Evolutionary conservation across 2,113 vertebrate species (phyloP).

Genomic region (Erpornis zantholeuca): DNA sequence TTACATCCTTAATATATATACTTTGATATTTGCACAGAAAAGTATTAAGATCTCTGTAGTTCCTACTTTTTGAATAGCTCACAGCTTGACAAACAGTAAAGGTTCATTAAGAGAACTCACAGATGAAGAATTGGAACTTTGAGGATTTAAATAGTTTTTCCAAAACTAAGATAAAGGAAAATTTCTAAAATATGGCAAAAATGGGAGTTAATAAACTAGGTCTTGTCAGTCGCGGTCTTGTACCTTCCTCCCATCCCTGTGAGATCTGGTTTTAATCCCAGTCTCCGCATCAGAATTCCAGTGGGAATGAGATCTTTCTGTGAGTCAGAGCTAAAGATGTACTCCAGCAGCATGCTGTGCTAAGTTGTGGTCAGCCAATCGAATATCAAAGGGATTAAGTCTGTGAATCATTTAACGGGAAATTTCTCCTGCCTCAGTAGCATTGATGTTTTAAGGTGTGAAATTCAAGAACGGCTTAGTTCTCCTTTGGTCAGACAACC

Average conservation of each 20-base stretch:
- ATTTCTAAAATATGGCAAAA: background rate
- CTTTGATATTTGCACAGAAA: background rate
- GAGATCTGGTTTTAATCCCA: slow-evolving; percentile 25
- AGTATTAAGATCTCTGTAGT: background rate
- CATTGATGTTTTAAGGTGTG: slow-evolving; percentile 69
- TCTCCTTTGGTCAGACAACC: slow-evolving; percentile 53
- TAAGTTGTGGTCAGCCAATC: slow-evolving; percentile 65
- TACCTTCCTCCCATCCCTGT: background rate
- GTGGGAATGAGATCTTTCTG: slow-evolving; percentile 53
- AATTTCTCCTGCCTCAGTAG: slow-evolving; percentile 63
- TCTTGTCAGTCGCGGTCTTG: background rate
- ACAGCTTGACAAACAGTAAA: background rate
- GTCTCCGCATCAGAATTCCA: slow-evolving; percentile 18
- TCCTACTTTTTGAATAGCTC: background rate
- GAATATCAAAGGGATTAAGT: slow-evolving; percentile 68
- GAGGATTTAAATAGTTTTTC: background rate
- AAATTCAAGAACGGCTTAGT: slow-evolving; percentile 65
- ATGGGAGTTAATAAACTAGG: background rate
- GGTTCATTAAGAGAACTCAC: background rate
- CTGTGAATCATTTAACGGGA: slow-evolving; percentile 66
- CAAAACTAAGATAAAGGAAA: background rate
- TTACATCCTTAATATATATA: background rate
- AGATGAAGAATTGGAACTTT: background rate
- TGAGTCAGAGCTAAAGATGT: slow-evolving; percentile 53
- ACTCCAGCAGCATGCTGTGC: slow-evolving; percentile 59